These are phyloP conservation scores for Troides oblongomaculatus DNA, from an alignment of 2,888 invertebrate species.

Conservation along the genomic window DNA sequence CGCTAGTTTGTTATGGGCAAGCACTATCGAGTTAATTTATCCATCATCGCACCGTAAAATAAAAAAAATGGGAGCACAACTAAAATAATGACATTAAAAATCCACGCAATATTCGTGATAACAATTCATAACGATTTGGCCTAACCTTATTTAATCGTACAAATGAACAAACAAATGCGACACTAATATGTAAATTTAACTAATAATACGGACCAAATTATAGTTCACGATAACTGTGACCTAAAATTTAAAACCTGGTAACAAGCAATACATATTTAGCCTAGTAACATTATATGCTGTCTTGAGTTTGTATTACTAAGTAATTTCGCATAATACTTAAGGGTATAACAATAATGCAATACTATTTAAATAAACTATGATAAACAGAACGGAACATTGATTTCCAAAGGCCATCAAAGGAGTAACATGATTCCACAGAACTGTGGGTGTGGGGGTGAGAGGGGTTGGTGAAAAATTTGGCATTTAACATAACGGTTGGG, in stretches of 20 bases:
- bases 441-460: neutral
- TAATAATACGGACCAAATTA: neutral
- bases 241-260: neutral
- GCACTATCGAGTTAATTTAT: too few relatives aligned
- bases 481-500: constrained; percentile 31
- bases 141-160: neutral
- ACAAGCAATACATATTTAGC: too few relatives aligned
- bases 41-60: too few relatives aligned
- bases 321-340: neutral
- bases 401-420: neutral
- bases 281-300: too few relatives aligned
- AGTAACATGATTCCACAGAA: neutral
- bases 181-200: neutral
- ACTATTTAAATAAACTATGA: neutral
- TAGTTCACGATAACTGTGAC: neutral
- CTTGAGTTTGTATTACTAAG: too few relatives aligned
- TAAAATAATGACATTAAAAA: neutral
- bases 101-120: neutral
- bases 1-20: too few relatives aligned
- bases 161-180: neutral
- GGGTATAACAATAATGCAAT: neutral
- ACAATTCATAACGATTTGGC: neutral
- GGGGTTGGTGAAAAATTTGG: constrained; percentile 33
- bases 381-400: neutral
- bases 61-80: neutral